Evolutionary conservation across 1,140 invertebrate genomes (phyloP), one percentile per base, ranked within the genome.

Genomic region (Penaeus indicus): DNA sequence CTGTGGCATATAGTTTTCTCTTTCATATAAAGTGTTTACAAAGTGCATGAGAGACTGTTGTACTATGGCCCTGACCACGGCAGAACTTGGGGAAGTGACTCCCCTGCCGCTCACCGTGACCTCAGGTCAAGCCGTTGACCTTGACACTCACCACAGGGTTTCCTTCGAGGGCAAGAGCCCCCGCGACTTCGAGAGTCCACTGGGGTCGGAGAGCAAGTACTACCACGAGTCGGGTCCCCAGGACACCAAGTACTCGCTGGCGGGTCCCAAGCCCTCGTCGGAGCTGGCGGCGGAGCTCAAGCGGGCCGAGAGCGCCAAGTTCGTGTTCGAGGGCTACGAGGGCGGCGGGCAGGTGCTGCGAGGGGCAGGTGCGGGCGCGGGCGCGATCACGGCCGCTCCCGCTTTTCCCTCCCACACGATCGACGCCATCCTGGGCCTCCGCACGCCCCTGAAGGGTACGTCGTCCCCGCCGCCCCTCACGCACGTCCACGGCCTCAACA

Each of bases 401-500:
- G 89, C 84, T 67, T 91, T 90, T 10, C 90, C 91, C 16, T 90
- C 91, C 11, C 92, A 92, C 90, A 92, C 92, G 61, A 92, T 92
- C n/a, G 92, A 92, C 89, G 92, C 92, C 85, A 92, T 92, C n/a
- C 84, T 92, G 54, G 92, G 92, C 22, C 90, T 92, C 38, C 91
- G 88, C 67, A 86, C 25, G 21, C 60, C 82, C 7, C 83, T 85
- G 47, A 85, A 85, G 67, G 84, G 88, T 63, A 54, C 54, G 8
- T 27, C 75, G 0, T 82, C 88, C 25, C 78, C 87, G 2, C 88
- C 88, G 11, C 85, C 75, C 16, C 27, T 42, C 54, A n/a, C 60
- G n/a, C 83, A 89, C 82, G 47, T 89, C 25, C 80, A 84, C 69
- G 81, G 87, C 67, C 88, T 88, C 61, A 82, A 88, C 80, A 88